phyloP scores from a whole-genome alignment of 2,113 vertebrate genomes.

The Corydoras sp. region DNA sequence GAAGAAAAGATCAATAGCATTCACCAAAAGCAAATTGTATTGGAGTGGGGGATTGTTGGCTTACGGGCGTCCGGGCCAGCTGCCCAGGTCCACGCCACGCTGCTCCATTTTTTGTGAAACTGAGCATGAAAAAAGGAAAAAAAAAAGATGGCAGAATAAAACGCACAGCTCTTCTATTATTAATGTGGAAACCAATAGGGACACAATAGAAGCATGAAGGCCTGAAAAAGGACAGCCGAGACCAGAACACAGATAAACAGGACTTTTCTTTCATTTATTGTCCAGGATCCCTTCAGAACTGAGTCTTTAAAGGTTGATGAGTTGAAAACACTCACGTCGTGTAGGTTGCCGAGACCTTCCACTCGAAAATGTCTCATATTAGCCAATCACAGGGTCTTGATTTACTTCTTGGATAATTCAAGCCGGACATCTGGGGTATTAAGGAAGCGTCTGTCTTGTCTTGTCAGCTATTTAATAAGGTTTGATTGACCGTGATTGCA shows the following conservation, averaged over 20 bases:
- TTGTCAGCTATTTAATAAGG: neutral
- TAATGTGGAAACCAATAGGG: conserved; percentile 56
- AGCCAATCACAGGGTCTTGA: no score
- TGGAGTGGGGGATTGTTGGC: conserved; percentile 42
- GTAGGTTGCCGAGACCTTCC: no score
- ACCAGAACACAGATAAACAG: neutral
- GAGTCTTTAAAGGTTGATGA: no score
- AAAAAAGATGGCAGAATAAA: conserved; percentile 54
- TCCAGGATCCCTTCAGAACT: no score
- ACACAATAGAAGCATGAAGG: conserved; percentile 51
- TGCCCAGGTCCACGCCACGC: neutral
- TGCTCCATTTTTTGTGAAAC: conserved; percentile 61
- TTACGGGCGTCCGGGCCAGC: conserved; percentile 44
- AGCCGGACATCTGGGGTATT: no score
- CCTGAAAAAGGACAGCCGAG: conserved; percentile 18
- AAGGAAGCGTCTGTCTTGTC: no score
- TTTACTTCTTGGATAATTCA: no score
- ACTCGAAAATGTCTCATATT: no score
- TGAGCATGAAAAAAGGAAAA: conserved; percentile 56
- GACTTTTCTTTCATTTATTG: conserved; percentile 19
- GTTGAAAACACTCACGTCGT: no score
- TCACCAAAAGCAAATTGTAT: conserved; percentile 71
- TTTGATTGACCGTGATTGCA: neutral
- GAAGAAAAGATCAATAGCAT: conserved; percentile 63
- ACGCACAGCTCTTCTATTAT: conserved; percentile 68